Evolutionary conservation across 1,140 invertebrate species (phyloP), one percentile per base, ranked within the genome.

Genomic region (Metopolophium dirhodum): DNA sequence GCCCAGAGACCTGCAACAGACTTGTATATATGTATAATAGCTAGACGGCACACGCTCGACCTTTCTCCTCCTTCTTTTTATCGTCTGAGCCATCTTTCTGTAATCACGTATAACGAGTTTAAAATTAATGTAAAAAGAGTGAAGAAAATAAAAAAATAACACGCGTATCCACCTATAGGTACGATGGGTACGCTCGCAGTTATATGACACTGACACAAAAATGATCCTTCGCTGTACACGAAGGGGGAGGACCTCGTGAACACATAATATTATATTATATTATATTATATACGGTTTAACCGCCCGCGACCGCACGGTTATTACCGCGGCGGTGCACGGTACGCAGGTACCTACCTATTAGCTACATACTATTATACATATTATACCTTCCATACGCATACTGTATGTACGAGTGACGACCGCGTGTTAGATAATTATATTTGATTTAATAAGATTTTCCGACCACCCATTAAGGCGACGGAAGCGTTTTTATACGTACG

Each of bases 401-500:
- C 41, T 41, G 4, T 41, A n/a, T 30, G 61, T 41, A n/a, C 61
- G 61, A 77, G 83, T 41, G 83, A 85, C 22, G 45, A 87, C 45
- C 45, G 86, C 30, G 47, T 54, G 47, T 35, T 89, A 54, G 61
- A 77, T 77, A 89, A 89, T 89, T 89, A 54, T 37, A 35, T 89
- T 37, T 51, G 49, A 89, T 89, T 89, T 89, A 89, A 89, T 89
- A 89, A 35, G 87, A 54, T 89, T 89, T 54, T 47, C n/a, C 87
- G 87, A 89, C 87, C 87, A 89, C 87, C 87, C 87, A 51, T 89
- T 89, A 89, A 54, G 47, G 18, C 85, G 26, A 89, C n/a, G 49
- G 87, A 89, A 54, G 87, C 51, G 47, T 54, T 51, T 89, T 51
- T 89, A 51, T 89, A n/a, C 41, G 85, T 30, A 47, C 41, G 14